phyloP scores from a whole-genome alignment of 2,888 invertebrate genomes.

The Agrochola lota region DNA sequence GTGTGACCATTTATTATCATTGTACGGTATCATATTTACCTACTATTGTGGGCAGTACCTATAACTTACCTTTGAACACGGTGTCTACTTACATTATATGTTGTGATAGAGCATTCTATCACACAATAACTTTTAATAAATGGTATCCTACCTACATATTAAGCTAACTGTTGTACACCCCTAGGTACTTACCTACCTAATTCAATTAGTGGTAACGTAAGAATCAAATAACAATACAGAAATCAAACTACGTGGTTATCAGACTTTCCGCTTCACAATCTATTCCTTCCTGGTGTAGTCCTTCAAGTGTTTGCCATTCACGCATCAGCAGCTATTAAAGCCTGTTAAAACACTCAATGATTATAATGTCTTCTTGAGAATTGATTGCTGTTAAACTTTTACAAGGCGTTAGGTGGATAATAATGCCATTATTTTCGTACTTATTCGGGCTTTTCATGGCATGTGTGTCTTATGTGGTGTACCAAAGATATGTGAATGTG shows the following conservation, averaged over 20 bases:
- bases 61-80: not conserved
- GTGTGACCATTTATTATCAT: not conserved
- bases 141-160: too few species aligned
- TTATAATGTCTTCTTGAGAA: conserved; percentile 6
- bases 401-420: conserved; percentile 9
- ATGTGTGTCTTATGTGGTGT: conserved; percentile 81
- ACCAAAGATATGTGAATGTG: conserved; percentile 79
- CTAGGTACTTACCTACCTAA: conserved; percentile 74
- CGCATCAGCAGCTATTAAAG: not conserved
- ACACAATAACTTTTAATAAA: not conserved
- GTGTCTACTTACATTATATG: not conserved
- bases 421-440: conserved; percentile 80
- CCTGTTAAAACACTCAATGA: not conserved
- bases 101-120: not conserved
- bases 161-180: conserved; percentile 56
- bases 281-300: conserved; percentile 11
- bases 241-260: conserved; percentile 65
- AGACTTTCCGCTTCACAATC: conserved; percentile 27
- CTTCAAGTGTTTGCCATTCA: not conserved
- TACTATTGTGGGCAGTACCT: not conserved
- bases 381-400: conserved; percentile 20
- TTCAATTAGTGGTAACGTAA: conserved; percentile 81
- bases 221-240: conserved; percentile 72
- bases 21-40: not conserved
- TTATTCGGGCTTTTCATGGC: conserved; percentile 78